Conservation (phyloP, 1,140 invertebrate genomes). For the Lordiphosa mommai region DNA sequence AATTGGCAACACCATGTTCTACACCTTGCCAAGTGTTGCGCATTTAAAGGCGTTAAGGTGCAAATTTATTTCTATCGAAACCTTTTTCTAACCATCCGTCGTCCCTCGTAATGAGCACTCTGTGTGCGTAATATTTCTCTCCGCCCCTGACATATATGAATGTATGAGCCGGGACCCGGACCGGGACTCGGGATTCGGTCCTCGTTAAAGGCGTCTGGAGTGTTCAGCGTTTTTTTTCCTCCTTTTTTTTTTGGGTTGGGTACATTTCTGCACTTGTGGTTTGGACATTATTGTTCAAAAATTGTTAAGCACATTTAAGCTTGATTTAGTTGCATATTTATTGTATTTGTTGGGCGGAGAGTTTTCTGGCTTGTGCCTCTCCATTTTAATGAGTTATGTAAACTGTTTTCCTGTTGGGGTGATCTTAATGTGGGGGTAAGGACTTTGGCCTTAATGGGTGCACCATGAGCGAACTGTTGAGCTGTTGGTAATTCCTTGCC, state of each 20-base stretch:
- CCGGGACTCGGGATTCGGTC: slow-evolving; percentile 4
- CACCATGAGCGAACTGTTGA: neutral
- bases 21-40: slow-evolving; percentile 38
- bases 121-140: slow-evolving; percentile 69
- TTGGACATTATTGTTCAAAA: slow-evolving; percentile 70
- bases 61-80: slow-evolving; percentile 70
- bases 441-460: neutral
- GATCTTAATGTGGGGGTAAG: neutral
- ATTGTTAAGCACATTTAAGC: slow-evolving; percentile 77
- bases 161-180: slow-evolving; percentile 6
- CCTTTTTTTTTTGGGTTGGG: neutral
- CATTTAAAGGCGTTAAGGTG: slow-evolving; percentile 77
- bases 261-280: slow-evolving; percentile 67
- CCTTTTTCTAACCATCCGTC: slow-evolving; percentile 48
- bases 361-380: slow-evolving; percentile 1
- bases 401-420: slow-evolving; percentile 31
- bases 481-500: no score
- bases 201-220: slow-evolving; percentile 64
- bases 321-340: slow-evolving; percentile 77
- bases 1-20: slow-evolving; percentile 70
- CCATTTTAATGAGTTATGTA: slow-evolving; percentile 71
- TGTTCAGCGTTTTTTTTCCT: slow-evolving; percentile 16
- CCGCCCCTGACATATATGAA: slow-evolving; percentile 61
- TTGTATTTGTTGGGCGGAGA: slow-evolving; percentile 48
- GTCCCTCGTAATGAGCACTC: slow-evolving; percentile 52